Conservation (phyloP, 2,888 invertebrate genomes). For the Nymphalis polychloros region DNA sequence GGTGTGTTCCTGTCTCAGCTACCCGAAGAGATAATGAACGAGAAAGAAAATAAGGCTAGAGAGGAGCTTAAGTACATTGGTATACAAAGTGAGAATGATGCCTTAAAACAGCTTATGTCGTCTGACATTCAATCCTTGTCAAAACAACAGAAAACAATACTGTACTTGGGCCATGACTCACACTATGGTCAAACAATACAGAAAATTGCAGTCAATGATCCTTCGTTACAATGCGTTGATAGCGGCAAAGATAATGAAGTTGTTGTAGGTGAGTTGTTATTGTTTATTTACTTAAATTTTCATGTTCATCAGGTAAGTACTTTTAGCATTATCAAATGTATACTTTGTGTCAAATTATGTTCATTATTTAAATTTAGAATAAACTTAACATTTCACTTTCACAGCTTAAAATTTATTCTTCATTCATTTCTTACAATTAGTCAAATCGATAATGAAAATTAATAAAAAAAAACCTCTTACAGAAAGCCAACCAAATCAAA, state of each 20-base stretch:
- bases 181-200: conserved; percentile 70
- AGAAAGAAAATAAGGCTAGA: conserved; percentile 52
- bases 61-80: conserved; percentile 55
- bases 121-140: conserved; percentile 60
- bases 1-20: conserved; percentile 62
- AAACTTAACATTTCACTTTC: too few species aligned
- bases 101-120: conserved; percentile 71
- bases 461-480: not conserved
- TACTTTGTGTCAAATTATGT: not conserved
- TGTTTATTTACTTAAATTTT: not conserved
- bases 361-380: not conserved
- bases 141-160: conserved; percentile 67
- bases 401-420: too few species aligned
- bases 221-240: conserved; percentile 53
- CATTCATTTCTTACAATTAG: too few species aligned
- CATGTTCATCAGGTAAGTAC: not conserved
- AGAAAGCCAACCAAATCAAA: conserved; percentile 44
- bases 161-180: conserved; percentile 64
- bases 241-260: conserved; percentile 49
- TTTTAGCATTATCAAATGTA: too few species aligned
- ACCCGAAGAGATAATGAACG: conserved; percentile 61
- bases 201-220: conserved; percentile 67
- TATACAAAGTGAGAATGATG: conserved; percentile 58
- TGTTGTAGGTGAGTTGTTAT: conserved; percentile 52
- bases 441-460: not conserved